Base-by-base conservation (phyloP, 2,888 invertebrate species). In the Nycteola revayana region DNA sequence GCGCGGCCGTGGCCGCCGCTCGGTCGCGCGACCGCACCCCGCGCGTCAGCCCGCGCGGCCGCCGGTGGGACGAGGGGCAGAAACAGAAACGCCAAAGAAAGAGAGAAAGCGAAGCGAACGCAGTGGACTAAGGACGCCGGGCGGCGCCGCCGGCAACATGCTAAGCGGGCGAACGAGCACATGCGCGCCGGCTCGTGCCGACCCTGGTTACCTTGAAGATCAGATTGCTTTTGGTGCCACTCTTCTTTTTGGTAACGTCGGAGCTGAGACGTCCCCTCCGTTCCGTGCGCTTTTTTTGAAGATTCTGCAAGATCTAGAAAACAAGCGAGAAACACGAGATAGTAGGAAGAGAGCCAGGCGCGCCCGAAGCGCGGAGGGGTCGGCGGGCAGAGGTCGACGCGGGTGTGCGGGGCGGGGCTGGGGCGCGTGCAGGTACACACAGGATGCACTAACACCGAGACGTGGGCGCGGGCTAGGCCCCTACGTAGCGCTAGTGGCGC, bases 291-390 rank as follows among this genome's bases (percentile, higher is more conserved):
- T 96, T 97, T 96, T 96, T 96, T 95, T 96, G 96, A 92, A 96
- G 96, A 94, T 96, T 96, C 96, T 96, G 96, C 95, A 96, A 96
- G 94, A 96, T 96, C 96, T 96, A 96, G 94, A 96, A 95, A 93
- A 94, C 91, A 92, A 94, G 93, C 93, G 93, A 93, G 93, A 94
- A 94, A 93, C 93, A 93, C 93, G 93, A 93, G 93, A 92, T 93
- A 93, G 93, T 93, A 93, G 92, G 92, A 91, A 91, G 90, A 88
- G 88, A 89, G 87, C 83, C 75, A 80, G 88, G 77, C 82, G 86
- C 85, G 83, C 82, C 75, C 78, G 68, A 67, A 71, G 71, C 74
- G 74, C 73, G 75, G 67, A 75, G 69, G 72, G 73, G 60, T 65
- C 65, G 67, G 75, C 76, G 76, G 74, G 67, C 72, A 69, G 55